phyloP scores from a whole-genome alignment of 2,797 vertebrate genomes.

The Sebastes steindachneri region DNA sequence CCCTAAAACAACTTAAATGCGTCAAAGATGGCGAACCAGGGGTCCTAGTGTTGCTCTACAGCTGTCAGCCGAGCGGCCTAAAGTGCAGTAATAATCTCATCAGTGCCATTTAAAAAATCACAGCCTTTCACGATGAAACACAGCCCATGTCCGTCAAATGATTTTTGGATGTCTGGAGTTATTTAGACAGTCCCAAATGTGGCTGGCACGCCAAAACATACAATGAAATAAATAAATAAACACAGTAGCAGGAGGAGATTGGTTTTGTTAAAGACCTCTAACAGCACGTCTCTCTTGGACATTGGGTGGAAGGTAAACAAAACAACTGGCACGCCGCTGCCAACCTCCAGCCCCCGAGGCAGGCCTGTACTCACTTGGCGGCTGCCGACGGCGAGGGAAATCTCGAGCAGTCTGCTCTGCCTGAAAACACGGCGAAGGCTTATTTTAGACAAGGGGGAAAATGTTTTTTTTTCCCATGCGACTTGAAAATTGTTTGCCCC shows the following conservation, averaged over 20 bases:
- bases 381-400: constrained; percentile 32
- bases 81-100: constrained; percentile 56
- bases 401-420: constrained; percentile 48
- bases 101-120: constrained; percentile 52
- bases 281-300: constrained; percentile 68
- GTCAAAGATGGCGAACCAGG: neutral
- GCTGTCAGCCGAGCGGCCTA: constrained; percentile 2
- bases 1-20: neutral
- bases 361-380: constrained; percentile 46
- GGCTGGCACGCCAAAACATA: constrained; percentile 56
- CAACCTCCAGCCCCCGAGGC: constrained; percentile 55
- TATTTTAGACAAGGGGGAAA: constrained; percentile 28
- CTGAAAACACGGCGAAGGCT: constrained; percentile 41
- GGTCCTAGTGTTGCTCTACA: neutral
- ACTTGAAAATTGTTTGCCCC: constrained; percentile 25
- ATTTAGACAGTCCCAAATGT: constrained; percentile 61
- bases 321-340: constrained; percentile 63
- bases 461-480: constrained; percentile 21
- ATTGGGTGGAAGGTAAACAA: constrained; percentile 72
- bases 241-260: constrained; percentile 57
- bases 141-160: constrained; percentile 61
- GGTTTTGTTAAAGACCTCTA: constrained; percentile 65
- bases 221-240: constrained; percentile 24
- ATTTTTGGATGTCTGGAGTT: constrained; percentile 49
- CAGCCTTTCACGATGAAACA: constrained; percentile 38